phyloP scores from a whole-genome alignment of 2,888 invertebrate species.

The Electrophaes corylata region DNA sequence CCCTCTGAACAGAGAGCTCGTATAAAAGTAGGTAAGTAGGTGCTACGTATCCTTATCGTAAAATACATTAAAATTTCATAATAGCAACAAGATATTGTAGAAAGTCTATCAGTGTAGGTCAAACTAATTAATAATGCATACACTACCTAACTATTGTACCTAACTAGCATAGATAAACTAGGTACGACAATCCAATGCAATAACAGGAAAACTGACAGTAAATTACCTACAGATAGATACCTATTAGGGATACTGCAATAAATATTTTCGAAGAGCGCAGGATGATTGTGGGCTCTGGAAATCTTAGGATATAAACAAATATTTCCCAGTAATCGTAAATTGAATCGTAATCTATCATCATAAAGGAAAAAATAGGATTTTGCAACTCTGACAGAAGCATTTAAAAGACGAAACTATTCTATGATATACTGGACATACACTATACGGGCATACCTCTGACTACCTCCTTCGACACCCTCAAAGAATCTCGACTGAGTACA shows the following conservation, averaged over 20 bases:
- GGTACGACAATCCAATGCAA: background rate
- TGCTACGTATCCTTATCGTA: background rate
- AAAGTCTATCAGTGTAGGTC: constrained; percentile 4
- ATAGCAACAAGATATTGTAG: constrained; percentile 13
- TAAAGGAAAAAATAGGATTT: too few relatives aligned
- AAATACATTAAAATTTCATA: background rate
- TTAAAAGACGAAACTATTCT: too few relatives aligned
- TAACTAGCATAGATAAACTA: constrained; percentile 1
- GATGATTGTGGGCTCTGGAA: background rate
- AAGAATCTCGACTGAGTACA: too few relatives aligned
- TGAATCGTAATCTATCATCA: too few relatives aligned
- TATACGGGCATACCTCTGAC: too few relatives aligned
- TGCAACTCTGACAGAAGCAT: too few relatives aligned
- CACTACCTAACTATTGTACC: too few relatives aligned
- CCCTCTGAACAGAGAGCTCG: too few relatives aligned
- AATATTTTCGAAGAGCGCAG: background rate
- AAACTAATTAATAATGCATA: background rate
- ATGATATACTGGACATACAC: too few relatives aligned
- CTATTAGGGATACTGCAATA: background rate
- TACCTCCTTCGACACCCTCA: too few relatives aligned
- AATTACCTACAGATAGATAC: background rate
- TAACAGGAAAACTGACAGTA: constrained; percentile 15
- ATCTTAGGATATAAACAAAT: too few relatives aligned
- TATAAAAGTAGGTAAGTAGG: background rate
- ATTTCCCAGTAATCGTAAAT: too few relatives aligned